A percentile compares a stretch with the other conserved stretches of the same genome.
Conservation (phyloP, 2,888 invertebrate species). For the Tetranychus truncatus region DNA sequence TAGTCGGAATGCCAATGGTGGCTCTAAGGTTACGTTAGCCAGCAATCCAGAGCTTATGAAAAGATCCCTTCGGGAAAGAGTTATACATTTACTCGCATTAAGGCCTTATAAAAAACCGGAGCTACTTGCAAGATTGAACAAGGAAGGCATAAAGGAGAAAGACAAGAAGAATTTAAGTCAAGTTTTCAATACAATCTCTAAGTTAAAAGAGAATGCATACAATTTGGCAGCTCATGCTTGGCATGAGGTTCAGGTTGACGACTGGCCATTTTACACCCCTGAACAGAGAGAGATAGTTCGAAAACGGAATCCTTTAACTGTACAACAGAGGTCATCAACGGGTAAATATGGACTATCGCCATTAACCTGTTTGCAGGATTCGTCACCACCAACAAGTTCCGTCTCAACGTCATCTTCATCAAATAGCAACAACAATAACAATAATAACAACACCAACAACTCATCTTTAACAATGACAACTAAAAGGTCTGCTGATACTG, state of each 20-base stretch:
- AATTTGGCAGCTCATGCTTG: slow-evolving; percentile 66
- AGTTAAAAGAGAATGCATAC: slow-evolving; percentile 76
- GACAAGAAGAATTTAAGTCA: slow-evolving; percentile 56
- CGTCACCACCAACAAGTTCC: slow-evolving; percentile 13
- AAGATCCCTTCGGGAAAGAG: slow-evolving; percentile 47
- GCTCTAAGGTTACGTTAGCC: background rate
- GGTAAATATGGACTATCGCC: slow-evolving; percentile 15
- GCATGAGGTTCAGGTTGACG: slow-evolving; percentile 67
- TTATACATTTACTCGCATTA: slow-evolving; percentile 79
- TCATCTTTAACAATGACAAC: background rate
- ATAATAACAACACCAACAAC: background rate
- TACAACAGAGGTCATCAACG: background rate
- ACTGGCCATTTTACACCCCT: slow-evolving; percentile 79
- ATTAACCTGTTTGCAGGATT: slow-evolving; percentile 15
- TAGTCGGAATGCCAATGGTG: background rate
- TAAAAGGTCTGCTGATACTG: slow-evolving; percentile 16
- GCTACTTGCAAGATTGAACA: slow-evolving; percentile 51
- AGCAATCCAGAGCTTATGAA: slow-evolving; percentile 11
- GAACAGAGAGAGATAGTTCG: slow-evolving; percentile 67
- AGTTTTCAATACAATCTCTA: slow-evolving; percentile 61
- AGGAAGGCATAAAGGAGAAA: slow-evolving; percentile 71
- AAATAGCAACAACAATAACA: background rate
- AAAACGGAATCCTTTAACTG: slow-evolving; percentile 34
- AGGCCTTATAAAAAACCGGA: slow-evolving; percentile 85
- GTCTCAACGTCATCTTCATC: background rate